Evolutionary conservation across 2,797 vertebrate species (phyloP).

Genomic region (Anguilla obscura): DNA sequence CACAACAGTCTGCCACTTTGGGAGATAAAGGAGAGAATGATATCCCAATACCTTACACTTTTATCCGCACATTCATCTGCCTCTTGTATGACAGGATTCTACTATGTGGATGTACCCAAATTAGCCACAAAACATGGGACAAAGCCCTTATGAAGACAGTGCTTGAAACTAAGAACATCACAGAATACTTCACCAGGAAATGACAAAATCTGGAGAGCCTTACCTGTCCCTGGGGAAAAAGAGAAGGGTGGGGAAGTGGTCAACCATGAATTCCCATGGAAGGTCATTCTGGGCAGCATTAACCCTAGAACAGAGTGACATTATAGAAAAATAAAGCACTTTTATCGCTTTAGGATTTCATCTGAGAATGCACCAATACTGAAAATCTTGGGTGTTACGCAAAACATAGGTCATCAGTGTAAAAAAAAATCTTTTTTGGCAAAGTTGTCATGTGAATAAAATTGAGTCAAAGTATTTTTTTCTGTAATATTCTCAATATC

Average conservation of each 20-base stretch:
- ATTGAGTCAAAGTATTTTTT: too few species aligned
- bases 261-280: slow-evolving; percentile 98
- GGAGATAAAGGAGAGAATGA: neutral
- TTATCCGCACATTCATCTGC: neutral
- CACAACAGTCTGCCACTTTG: neutral
- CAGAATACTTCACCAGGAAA: neutral
- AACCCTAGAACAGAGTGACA: slow-evolving; percentile 70
- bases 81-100: neutral
- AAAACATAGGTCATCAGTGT: neutral
- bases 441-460: neutral
- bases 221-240: slow-evolving; percentile 91
- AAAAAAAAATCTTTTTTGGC: neutral
- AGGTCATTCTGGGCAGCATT: slow-evolving; percentile 91
- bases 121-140: neutral
- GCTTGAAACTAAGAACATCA: neutral
- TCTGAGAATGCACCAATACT: neutral
- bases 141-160: neutral
- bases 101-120: neutral
- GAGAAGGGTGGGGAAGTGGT: slow-evolving; percentile 86
- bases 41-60: neutral
- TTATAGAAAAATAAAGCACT: neutral
- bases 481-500: neutral
- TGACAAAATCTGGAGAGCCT: slow-evolving; percentile 33
- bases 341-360: neutral
- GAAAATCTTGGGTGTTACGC: neutral